Base-by-base conservation (phyloP, 2,888 invertebrate species). In the Suillia variegata region DNA sequence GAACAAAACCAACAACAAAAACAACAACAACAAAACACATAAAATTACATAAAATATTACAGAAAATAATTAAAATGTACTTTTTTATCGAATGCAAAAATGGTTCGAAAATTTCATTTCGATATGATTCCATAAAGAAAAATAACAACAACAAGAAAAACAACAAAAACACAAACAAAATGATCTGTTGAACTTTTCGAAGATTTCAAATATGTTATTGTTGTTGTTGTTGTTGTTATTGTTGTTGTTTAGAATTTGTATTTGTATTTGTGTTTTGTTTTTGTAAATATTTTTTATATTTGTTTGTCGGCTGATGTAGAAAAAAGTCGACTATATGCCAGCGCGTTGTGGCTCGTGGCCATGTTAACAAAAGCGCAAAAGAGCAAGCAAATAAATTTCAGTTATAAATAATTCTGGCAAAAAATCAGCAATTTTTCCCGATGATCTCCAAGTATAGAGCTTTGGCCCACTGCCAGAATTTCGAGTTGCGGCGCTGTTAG, bases 391-490 rank as follows among this genome's bases (percentile, higher is more conserved):
- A 64, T 66, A 57, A 54, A 56, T 63, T 67, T 67, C n/a, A 68
- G 76, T 79, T 80, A 80, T 77, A 80, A 80, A 80, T 80, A 80
- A 80, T 76, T 80, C 79, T 80, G 79, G 80, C 79, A 78, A 80
- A 79, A 80, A 80, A 71, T 78, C 79, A 78, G 77, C 74, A 73
- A 74, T 75, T 77, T 80, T 79, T 78, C 69, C 78, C 78, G 80
- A 77, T 81, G 82, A 91, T 90, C 88, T 88, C 91, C 91, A 90
- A 92, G 90, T 92, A 91, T 92, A 92, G 91, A 87, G 87, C 86
- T 87, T 89, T 92, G 92, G 92, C 88, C 80, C 66, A 70, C 63
- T 84, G 91, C 91, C 91, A 91, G 87, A 81, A 82, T 68, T 70
- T 76, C 74, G 75, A 74, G 68, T 69, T 73, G 79, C 67, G 74